A percentile compares a stretch with the other conserved stretches of the same genome.
These are phyloP conservation scores for Laticauda laticaudata DNA, from an alignment of 2,113 vertebrate species.

Conservation along the genomic window DNA sequence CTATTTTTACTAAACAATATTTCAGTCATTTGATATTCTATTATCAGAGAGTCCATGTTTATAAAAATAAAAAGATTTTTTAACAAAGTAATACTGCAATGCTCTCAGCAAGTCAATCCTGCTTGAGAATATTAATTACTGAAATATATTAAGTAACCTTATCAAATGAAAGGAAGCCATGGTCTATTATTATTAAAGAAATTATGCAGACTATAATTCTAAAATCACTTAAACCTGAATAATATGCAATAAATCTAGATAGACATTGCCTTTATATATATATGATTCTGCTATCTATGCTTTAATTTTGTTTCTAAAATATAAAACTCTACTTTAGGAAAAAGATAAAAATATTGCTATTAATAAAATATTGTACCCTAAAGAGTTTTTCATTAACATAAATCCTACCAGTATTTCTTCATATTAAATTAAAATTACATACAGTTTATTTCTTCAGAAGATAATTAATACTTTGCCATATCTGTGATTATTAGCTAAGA, in stretches of 20 bases:
- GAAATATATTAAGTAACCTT: constrained; percentile 24
- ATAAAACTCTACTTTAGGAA: constrained; percentile 33
- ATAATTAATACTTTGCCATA: constrained; percentile 33
- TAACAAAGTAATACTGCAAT: background rate
- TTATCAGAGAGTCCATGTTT: constrained; percentile 10
- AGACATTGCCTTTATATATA: background rate
- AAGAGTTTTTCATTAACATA: background rate
- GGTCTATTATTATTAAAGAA: constrained; percentile 18
- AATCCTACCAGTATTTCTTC: constrained; percentile 27
- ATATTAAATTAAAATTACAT: constrained; percentile 16
- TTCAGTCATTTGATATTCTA: constrained; percentile 16
- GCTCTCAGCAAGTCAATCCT: constrained; percentile 17
- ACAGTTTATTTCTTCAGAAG: constrained; percentile 16
- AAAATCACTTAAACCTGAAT: background rate
- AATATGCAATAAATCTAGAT: background rate
- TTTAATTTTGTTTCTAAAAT: background rate
- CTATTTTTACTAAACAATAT: background rate
- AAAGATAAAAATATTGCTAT: constrained; percentile 25
- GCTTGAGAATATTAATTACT: background rate
- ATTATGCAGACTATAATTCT: background rate
- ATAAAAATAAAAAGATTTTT: constrained; percentile 22
- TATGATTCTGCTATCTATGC: background rate
- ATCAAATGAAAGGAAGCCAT: constrained; percentile 5
- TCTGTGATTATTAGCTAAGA: background rate
- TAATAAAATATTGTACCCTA: constrained; percentile 12